Evolutionary conservation across 2,113 vertebrate genomes (phyloP).

Genomic region (Fulica atra): DNA sequence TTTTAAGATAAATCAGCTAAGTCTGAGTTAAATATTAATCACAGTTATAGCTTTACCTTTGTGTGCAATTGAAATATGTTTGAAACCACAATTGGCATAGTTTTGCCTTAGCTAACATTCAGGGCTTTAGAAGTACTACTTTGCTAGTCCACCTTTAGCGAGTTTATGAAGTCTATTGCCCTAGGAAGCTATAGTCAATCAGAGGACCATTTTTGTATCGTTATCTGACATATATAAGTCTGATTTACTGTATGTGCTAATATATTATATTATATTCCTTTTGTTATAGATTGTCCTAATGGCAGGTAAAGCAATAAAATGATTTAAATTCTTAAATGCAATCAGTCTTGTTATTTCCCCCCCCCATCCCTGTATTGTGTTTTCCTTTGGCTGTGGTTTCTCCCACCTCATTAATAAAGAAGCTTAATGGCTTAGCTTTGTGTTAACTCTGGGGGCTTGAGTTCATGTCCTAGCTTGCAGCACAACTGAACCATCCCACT

Average conservation of each 20-base stretch:
- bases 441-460: background rate
- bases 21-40: constrained; percentile 76
- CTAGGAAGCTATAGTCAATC: constrained; percentile 80
- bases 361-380: fast-evolving
- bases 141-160: constrained; percentile 80
- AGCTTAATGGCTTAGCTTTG: background rate
- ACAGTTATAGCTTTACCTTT: constrained; percentile 79
- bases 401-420: background rate
- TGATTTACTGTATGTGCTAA: constrained; percentile 92
- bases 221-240: constrained; percentile 86
- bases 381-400: background rate
- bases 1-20: constrained; percentile 77
- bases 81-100: constrained; percentile 77
- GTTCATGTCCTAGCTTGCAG: background rate
- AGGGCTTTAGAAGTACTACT: constrained; percentile 75
- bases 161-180: constrained; percentile 75
- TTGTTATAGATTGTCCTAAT: constrained; percentile 97
- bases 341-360: constrained; percentile 40
- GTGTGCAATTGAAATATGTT: constrained; percentile 76
- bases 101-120: constrained; percentile 86
- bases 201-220: constrained; percentile 93
- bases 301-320: constrained; percentile 98
- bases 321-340: constrained; percentile 84
- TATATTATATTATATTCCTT: constrained; percentile 85
- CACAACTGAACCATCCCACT: background rate